phyloP scores from a whole-genome alignment of 2,797 vertebrate species.

The Todus mexicanus region DNA sequence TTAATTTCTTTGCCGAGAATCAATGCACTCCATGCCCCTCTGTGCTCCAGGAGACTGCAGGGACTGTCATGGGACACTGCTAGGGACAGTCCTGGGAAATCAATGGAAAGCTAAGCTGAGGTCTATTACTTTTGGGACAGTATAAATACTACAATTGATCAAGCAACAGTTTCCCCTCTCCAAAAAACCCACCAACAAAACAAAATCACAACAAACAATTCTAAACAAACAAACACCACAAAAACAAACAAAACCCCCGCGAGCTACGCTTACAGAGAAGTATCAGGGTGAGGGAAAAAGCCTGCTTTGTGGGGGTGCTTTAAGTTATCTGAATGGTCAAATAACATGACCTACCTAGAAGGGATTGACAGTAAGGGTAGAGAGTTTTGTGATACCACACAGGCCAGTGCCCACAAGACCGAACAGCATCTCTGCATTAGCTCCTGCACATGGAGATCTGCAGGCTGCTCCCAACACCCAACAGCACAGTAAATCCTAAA shows the following conservation, averaged over 20 bases:
- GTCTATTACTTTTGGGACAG: neutral
- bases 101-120: neutral
- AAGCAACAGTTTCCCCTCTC: neutral
- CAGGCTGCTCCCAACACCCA: neutral
- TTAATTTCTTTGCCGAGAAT: neutral
- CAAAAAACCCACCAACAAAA: neutral
- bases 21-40: neutral
- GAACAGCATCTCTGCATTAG: neutral
- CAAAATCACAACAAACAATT: rapidly evolving
- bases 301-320: neutral
- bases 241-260: neutral
- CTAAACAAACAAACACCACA: neutral
- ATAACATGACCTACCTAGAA: neutral
- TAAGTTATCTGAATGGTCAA: neutral
- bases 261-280: neutral
- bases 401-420: neutral
- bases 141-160: neutral
- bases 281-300: neutral
- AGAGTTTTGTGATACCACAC: neutral
- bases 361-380: neutral
- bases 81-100: neutral
- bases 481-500: neutral
- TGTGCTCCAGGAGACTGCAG: neutral
- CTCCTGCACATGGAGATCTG: rapidly evolving
- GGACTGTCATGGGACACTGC: neutral